Conservation (phyloP, 1,140 invertebrate genomes). For the Dinoponera quadriceps region DNA sequence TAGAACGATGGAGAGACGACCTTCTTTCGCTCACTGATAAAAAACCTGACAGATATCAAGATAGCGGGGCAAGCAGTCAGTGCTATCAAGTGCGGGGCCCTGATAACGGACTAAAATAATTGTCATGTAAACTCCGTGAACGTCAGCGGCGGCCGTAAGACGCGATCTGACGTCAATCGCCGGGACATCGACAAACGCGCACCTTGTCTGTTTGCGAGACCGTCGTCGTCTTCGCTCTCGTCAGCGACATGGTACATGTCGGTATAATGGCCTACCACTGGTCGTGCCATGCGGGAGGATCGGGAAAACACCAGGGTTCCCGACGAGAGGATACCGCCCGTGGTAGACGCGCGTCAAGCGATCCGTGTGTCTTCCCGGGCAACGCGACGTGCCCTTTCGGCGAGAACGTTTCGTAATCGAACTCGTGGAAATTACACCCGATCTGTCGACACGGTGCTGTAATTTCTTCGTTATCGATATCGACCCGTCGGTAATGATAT, state of each 20-base stretch:
- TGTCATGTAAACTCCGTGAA: conserved; percentile 68
- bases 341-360: neutral
- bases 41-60: conserved; percentile 65
- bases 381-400: neutral
- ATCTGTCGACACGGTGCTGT: neutral
- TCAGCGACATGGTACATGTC: neutral
- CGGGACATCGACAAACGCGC: neutral
- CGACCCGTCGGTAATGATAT: neutral
- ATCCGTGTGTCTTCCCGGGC: conserved; percentile 20
- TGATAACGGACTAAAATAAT: conserved; percentile 71
- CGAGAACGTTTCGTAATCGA: neutral
- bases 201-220: conserved; percentile 28
- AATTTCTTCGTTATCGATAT: neutral
- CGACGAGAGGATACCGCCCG: conserved; percentile 14
- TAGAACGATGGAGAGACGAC: conserved; percentile 11
- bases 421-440: conserved; percentile 3
- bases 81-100: conserved; percentile 20
- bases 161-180: conserved; percentile 70
- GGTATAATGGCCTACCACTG: neutral
- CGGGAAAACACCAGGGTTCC: conserved; percentile 23
- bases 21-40: conserved; percentile 52
- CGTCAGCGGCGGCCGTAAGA: conserved; percentile 57
- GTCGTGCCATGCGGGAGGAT: neutral
- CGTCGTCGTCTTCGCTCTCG: neutral
- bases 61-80: conserved; percentile 25